phyloP scores from a whole-genome alignment of 2,797 vertebrate species.

The Chrosomus eos region DNA sequence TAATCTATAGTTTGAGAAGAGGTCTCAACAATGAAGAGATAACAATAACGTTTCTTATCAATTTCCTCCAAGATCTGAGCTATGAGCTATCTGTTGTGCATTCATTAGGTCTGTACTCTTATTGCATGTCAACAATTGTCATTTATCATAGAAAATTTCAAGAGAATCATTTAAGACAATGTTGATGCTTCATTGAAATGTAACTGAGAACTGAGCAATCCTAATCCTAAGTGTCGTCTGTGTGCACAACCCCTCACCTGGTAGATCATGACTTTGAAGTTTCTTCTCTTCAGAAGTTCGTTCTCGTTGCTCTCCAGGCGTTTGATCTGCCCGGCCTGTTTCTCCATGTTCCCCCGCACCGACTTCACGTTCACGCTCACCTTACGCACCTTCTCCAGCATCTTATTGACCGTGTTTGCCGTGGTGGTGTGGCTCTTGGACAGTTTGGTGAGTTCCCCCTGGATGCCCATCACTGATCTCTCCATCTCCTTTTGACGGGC shows the following conservation, averaged over 20 bases:
- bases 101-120: neutral
- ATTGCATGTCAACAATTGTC: neutral
- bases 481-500: slow-evolving; percentile 96
- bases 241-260: slow-evolving; percentile 82
- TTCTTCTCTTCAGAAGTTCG: slow-evolving; percentile 92
- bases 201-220: neutral
- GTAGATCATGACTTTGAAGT: slow-evolving; percentile 99
- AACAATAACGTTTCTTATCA: neutral
- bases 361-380: slow-evolving; percentile 98
- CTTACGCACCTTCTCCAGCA: slow-evolving; percentile 96
- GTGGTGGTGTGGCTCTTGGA: slow-evolving; percentile 93
- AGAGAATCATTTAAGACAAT: neutral
- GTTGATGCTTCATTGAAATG: neutral
- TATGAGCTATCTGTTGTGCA: neutral
- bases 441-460: slow-evolving; percentile 92
- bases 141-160: too few relatives aligned
- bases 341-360: slow-evolving; percentile 92
- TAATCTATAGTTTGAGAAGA: neutral
- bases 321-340: slow-evolving; percentile 95
- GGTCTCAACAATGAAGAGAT: neutral
- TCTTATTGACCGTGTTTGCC: slow-evolving; percentile 93
- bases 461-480: slow-evolving; percentile 90
- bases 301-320: slow-evolving; percentile 95
- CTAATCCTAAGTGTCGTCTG: neutral
- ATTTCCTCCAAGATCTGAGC: neutral